These are phyloP conservation scores for Venturia canescens DNA, from an alignment of 1,140 invertebrate species.

Conservation along the genomic window DNA sequence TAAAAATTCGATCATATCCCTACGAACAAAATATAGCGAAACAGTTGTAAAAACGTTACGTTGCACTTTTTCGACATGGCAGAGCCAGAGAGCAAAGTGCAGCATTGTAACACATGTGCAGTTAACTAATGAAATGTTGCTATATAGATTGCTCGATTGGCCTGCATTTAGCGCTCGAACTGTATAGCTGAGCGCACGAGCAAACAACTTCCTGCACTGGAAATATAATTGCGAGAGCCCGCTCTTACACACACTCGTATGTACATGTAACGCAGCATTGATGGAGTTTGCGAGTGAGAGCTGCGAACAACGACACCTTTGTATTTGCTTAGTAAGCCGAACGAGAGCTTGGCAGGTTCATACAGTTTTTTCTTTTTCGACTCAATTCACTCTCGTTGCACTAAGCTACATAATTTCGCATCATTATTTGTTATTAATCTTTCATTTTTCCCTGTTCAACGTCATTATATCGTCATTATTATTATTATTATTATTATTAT, in stretches of 20 bases:
- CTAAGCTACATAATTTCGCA: background rate
- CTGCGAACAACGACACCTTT: slow-evolving; percentile 40
- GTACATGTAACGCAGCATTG: background rate
- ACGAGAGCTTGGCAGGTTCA: slow-evolving; percentile 29
- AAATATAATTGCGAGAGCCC: slow-evolving; percentile 34
- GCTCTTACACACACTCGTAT: background rate
- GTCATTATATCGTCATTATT: background rate
- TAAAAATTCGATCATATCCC: too few species aligned
- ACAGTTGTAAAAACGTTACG: background rate
- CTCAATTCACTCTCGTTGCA: slow-evolving; percentile 31
- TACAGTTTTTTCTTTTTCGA: background rate
- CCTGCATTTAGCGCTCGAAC: slow-evolving; percentile 14
- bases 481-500: too few species aligned
- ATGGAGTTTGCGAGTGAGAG: background rate
- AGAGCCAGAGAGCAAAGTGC: background rate
- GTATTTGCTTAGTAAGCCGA: slow-evolving; percentile 39
- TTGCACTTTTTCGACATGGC: background rate
- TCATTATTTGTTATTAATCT: too few species aligned
- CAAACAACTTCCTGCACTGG: slow-evolving; percentile 35
- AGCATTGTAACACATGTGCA: slow-evolving; percentile 3
- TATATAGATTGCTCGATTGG: slow-evolving; percentile 21
- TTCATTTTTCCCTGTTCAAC: too few species aligned
- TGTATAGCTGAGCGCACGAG: slow-evolving; percentile 26
- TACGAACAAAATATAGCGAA: background rate
- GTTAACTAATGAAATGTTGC: slow-evolving; percentile 12